Conservation (phyloP, 2,797 vertebrate genomes). For the Anniella stebbinsi region DNA sequence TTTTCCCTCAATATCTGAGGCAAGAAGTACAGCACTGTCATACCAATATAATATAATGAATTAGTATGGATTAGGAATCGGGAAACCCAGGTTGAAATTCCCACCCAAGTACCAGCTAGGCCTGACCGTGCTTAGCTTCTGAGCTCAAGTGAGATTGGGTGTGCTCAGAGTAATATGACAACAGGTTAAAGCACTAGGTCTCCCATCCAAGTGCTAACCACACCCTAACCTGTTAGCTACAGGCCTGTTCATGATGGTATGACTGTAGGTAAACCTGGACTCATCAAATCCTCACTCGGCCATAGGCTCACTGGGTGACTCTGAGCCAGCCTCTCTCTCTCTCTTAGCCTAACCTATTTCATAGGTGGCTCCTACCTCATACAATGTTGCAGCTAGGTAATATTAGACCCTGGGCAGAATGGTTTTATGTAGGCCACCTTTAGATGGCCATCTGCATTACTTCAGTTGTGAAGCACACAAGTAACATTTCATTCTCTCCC, state of each 20-base stretch:
- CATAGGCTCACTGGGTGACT: not conserved
- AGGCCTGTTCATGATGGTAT: no score
- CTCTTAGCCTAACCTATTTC: no score
- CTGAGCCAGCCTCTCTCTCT: not conserved
- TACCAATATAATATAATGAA: not conserved
- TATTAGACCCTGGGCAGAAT: no score
- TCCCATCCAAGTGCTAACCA: no score
- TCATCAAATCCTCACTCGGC: not conserved
- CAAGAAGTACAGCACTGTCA: conserved; percentile 37
- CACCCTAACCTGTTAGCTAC: no score
- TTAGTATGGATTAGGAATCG: not conserved
- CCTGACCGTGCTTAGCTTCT: not conserved
- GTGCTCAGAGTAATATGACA: not conserved
- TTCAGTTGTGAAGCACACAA: no score
- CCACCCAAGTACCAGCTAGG: not conserved
- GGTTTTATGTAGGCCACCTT: no score
- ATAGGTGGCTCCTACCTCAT: no score
- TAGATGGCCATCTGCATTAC: no score
- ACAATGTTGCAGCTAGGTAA: no score
- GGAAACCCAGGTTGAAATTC: not conserved
- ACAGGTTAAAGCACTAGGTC: not conserved
- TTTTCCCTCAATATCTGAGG: not conserved
- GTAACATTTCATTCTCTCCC: no score
- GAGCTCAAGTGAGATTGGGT: not conserved
- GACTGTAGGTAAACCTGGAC: no score